Percentiles rank a stretch among this genome's conserved stretches.
Evolutionary conservation across 2,113 vertebrate species (phyloP).

Genomic region (Panthera tigris): DNA sequence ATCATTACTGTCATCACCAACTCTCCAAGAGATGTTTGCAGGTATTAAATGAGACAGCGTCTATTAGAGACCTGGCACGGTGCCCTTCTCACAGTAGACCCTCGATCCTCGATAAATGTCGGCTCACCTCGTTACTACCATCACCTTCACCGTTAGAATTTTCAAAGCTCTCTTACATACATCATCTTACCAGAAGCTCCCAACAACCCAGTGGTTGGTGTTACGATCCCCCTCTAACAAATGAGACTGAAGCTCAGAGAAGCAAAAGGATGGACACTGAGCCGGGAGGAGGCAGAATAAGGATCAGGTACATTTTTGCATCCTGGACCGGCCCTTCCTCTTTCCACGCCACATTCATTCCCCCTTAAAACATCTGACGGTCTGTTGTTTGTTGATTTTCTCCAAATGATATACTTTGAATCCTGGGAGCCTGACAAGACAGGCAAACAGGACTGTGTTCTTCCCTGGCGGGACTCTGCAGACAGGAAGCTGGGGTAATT

Average conservation of each 20-base stretch:
- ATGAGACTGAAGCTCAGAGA: neutral
- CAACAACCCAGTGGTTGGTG: neutral
- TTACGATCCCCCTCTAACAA: neutral
- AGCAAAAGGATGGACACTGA: neutral
- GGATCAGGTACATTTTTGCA: neutral
- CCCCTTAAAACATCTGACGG: conserved; percentile 1
- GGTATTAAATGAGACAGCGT: neutral
- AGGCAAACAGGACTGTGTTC: neutral
- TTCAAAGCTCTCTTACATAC: neutral
- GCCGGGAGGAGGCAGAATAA: neutral
- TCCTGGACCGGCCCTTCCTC: neutral
- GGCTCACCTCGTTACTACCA: neutral
- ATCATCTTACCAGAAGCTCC: neutral
- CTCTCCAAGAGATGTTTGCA: neutral
- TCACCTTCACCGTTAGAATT: neutral
- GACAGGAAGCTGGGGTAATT: conserved; percentile 71
- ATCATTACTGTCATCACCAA: neutral
- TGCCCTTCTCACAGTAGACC: neutral
- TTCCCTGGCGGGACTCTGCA: conserved; percentile 44
- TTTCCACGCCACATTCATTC: neutral
- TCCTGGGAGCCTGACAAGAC: conserved; percentile 21
- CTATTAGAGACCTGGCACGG: neutral
- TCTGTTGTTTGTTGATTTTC: conserved; percentile 47
- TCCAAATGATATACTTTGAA: conserved; percentile 19
- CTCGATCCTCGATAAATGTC: neutral